These are phyloP conservation scores for Eulemur coronatus DNA, from an alignment of 2,797 vertebrate genomes.

Conservation along the genomic window DNA sequence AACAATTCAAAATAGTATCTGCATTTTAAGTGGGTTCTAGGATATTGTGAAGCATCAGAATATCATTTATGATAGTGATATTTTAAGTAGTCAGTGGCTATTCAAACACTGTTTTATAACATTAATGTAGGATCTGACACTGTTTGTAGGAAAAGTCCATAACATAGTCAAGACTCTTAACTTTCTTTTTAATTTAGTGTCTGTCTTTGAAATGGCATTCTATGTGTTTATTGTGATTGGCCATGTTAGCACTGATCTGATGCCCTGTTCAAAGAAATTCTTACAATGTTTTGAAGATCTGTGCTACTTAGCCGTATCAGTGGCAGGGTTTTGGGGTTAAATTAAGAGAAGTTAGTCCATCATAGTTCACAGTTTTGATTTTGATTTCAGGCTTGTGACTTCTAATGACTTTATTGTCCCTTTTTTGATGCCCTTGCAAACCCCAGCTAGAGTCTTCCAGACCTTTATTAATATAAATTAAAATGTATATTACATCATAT, in stretches of 20 bases:
- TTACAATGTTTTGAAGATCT: neutral
- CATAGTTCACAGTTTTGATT: neutral
- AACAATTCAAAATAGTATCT: neutral
- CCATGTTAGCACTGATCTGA: neutral
- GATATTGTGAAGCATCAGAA: neutral
- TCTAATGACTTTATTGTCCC: neutral
- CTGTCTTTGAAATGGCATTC: slow-evolving; percentile 40
- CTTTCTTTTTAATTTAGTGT: slow-evolving; percentile 22
- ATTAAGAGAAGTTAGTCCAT: neutral
- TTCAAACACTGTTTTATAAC: neutral
- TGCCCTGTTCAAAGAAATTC: neutral
- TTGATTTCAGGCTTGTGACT: neutral
- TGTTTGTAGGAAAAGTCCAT: neutral
- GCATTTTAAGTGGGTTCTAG: neutral
- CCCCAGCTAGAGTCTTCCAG: neutral
- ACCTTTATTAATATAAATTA: slow-evolving; percentile 12
- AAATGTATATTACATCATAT: neutral
- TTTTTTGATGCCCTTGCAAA: neutral
- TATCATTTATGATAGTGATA: neutral
- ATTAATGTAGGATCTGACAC: neutral
- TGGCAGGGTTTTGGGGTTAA: neutral
- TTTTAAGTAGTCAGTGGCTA: neutral
- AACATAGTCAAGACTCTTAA: neutral
- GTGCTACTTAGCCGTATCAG: neutral
- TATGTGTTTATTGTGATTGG: neutral